Base-by-base conservation (phyloP, 2,888 invertebrate genomes). In the Lacanobia wlatinum region DNA sequence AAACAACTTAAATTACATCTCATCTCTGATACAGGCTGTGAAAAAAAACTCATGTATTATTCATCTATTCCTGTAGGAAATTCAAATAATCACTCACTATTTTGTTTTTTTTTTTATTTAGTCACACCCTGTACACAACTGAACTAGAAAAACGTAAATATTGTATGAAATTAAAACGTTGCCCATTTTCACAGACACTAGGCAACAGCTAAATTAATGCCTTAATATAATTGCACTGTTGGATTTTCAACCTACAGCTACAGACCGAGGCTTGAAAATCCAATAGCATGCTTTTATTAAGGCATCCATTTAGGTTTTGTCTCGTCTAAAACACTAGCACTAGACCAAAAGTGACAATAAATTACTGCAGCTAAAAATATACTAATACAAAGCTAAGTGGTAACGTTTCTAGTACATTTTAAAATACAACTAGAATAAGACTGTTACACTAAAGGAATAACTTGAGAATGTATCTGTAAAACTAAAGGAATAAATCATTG, bases 341-440 rank as follows among this genome's bases (percentile, higher is more conserved):
- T 72, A 53, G 7, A 43, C 18, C 16, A 16, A 46, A 40, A 14
- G 21, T 38, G 21, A 40, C 34, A 43, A 34, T 59, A 53, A 38
- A 3, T 59, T 28, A 48, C 21, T 34, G 23, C 69, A 69, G 38
- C 70, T 74, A 76, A 60, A 76, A 69, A 60, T 48, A 52, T 52
- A 69, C 70, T 55, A 74, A 68, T 16, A 50, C 2, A 60, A 74
- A 60, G 21, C 59, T 2, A 9, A 6, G 3, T 28, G 34, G 65
- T 38, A 66, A 46, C 38, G 58, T 73, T 34, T 12, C 18, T 50
- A 10, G 9, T 55, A 55, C 9, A 40, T 16, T 50, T 50, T 21
- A 38, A n/a, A 50, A n/a, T 58, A 66, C 23, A 56, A 48, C 34
- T 56, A 48, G 28, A 43, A 7, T 43, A 58, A 10, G 21, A 40